Percentiles rank a stretch among this genome's conserved stretches.
phyloP scores from a whole-genome alignment of 53 echinoderm and acorn worm genomes.

The Antedon mediterranea region DNA sequence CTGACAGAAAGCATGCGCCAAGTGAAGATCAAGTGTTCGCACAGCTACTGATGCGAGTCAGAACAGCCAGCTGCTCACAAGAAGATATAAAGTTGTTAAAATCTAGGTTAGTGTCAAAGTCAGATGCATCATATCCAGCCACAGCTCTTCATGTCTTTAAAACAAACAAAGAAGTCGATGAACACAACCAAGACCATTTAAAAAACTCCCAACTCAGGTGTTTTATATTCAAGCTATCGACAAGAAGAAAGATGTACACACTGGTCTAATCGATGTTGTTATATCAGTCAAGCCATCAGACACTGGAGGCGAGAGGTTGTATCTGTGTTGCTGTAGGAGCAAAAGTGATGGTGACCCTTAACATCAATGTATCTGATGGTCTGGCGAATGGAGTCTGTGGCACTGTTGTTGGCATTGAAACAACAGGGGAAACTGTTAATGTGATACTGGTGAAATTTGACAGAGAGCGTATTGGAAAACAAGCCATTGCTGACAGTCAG shows the following conservation, averaged over 20 bases:
- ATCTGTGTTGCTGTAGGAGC: neutral
- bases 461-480: neutral
- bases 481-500: neutral
- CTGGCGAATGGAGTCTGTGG: constrained; percentile 10
- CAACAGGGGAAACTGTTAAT: neutral
- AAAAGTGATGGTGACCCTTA: neutral
- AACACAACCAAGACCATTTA: constrained; percentile 3
- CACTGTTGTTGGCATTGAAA: neutral
- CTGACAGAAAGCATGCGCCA: constrained; percentile 48
- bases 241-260: neutral
- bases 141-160: constrained; percentile 19
- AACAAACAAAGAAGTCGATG: constrained; percentile 21
- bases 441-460: constrained; percentile 6
- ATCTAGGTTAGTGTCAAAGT: neutral
- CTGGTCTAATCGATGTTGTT: neutral
- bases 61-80: constrained; percentile 30
- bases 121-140: neutral
- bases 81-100: constrained; percentile 19
- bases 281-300: neutral
- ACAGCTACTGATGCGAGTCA: constrained; percentile 26
- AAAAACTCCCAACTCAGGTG: neutral
- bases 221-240: neutral
- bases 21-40: constrained; percentile 39
- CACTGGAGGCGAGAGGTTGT: neutral
- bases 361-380: constrained; percentile 3